Evolutionary conservation across 2,888 invertebrate species (phyloP).

Genomic region (Timandra comae): DNA sequence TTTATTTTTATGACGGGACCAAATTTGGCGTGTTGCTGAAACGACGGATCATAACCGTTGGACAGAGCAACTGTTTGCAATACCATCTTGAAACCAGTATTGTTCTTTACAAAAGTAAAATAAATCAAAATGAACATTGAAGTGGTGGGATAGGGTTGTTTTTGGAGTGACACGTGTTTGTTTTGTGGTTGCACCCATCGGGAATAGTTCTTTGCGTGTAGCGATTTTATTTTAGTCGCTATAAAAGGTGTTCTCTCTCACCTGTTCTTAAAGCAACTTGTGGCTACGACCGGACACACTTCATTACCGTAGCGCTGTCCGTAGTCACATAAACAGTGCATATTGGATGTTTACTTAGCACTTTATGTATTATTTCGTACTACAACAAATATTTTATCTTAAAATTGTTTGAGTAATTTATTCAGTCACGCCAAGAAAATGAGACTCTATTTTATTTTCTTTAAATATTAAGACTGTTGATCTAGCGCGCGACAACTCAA

Average conservation of each 20-base stretch:
- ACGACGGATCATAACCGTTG: conserved; percentile 68
- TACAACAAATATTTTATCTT: too few species aligned
- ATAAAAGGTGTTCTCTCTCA: conserved; percentile 54
- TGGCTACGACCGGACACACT: conserved; percentile 40
- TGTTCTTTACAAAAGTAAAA: conserved; percentile 37
- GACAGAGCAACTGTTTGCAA: conserved; percentile 66
- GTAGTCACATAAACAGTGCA: conserved; percentile 31
- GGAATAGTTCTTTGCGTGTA: conserved; percentile 42
- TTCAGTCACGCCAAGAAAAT: neutral
- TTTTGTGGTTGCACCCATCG: conserved; percentile 47
- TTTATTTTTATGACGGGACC: conserved; percentile 67
- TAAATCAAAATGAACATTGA: conserved; percentile 34
- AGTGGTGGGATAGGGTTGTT: conserved; percentile 24
- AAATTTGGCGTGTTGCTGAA: conserved; percentile 69
- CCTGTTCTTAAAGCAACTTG: conserved; percentile 46
- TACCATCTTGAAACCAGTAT: conserved; percentile 52
- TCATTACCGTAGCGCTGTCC: conserved; percentile 41
- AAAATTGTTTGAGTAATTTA: neutral
- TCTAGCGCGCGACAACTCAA: too few species aligned
- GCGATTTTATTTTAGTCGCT: conserved; percentile 53
- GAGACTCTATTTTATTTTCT: too few species aligned
- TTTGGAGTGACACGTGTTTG: conserved; percentile 27
- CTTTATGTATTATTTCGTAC: too few species aligned
- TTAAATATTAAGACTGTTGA: too few species aligned
- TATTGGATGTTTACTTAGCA: conserved; percentile 11